phyloP scores from a whole-genome alignment of 2,888 invertebrate genomes.

The Cecidostiba fungosa region DNA sequence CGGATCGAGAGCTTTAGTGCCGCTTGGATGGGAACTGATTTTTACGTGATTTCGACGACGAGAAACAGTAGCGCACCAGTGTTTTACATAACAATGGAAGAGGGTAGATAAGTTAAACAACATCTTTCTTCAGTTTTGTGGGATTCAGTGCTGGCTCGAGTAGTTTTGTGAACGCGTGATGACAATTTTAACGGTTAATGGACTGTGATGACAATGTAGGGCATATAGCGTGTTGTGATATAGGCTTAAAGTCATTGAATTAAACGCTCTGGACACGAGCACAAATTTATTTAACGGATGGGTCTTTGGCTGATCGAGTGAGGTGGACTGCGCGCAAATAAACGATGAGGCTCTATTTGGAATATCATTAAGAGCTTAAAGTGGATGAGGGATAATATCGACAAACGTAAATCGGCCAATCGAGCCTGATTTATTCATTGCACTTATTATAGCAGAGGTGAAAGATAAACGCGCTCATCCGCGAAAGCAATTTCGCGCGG shows the following conservation, averaged over 20 bases:
- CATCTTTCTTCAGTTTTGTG: neutral
- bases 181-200: neutral
- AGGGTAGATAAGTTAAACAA: neutral
- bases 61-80: neutral
- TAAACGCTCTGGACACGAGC: neutral
- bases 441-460: neutral
- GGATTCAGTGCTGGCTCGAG: neutral
- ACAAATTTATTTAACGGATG: neutral
- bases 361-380: slow-evolving; percentile 15
- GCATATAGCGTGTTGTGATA: neutral
- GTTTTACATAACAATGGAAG: neutral
- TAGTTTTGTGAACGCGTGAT: neutral
- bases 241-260: neutral
- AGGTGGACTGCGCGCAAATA: neutral
- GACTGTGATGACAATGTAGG: no score
- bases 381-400: neutral
- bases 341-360: slow-evolving; percentile 5
- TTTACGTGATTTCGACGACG: neutral
- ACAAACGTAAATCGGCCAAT: neutral
- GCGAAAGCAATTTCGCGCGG: neutral
- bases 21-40: neutral
- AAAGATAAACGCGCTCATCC: neutral
- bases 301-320: neutral
- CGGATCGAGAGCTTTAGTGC: neutral
- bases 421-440: neutral